Evolutionary conservation across 2,888 invertebrate genomes (phyloP), one percentile per base, ranked within the genome.

Genomic region (Cryptus armator): DNA sequence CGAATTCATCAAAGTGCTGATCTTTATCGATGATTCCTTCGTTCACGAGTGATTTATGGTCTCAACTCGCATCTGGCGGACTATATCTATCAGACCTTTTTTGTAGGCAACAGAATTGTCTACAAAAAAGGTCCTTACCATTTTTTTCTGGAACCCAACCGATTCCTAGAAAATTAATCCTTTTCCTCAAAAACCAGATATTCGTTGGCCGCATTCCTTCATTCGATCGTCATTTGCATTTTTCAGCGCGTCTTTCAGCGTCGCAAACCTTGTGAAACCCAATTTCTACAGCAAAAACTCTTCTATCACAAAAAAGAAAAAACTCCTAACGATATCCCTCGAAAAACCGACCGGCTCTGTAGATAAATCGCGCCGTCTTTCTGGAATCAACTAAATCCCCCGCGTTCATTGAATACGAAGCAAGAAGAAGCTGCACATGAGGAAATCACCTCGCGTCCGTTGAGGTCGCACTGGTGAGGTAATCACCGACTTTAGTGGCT

Each of bases 361-460:
- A 12, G 29, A 62, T 59, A 59, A 59, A 59, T 59, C 59, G 4
- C 3, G 4, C 9, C 19, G 59, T 37, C 59, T 29, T 12, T 12
- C 59, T 59, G 24, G 59, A 59, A 59, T 29, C 59, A 59, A 14
- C 59, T 24, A 14, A 59, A 14, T 37, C 37, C 37, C 1, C 59
- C 29, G 29, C 29, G 14, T 62, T 62, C 29, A 62, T 62, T 62
- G 59, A 62, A 62, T 62, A 12, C 59, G n/a, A 32, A 32, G n/a
- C 37, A 12, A 59, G 71, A 32, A 66, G 62, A 43, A 66, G 72
- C 16, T 80, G 86, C 85, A 81, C 87, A 87, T 87, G 88, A 87
- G 89, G 87, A 89, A 89, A 89, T 89, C 88, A 88, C 87, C 89
- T 87, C 82, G 66, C 74, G 76, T 83, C 67, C 87, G 86, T 85